Evolutionary conservation across 1,140 invertebrate species (phyloP), one percentile per base, ranked within the genome.

Genomic region (Heliconius nattereri): DNA sequence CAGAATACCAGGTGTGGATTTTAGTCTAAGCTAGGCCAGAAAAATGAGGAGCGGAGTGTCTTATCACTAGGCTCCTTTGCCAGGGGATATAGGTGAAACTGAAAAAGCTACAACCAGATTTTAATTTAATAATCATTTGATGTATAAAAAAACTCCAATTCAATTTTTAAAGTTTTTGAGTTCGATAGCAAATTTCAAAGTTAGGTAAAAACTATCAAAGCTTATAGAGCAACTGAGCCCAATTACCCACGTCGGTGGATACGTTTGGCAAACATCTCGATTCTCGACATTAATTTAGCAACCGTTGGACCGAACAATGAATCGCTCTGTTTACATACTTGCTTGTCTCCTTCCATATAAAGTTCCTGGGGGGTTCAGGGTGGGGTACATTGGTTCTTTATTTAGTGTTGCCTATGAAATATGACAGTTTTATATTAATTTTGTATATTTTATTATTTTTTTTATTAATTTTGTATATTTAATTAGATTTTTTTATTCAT

Each of bases 201-300:
- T 73, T 71, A 73, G 66, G 73, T 78, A 49, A 75, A 52, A 81
- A 81, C 72, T 81, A 72, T 71, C 74, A 75, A 81, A 70, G 76
- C 75, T 78, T 81, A 78, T 78, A 35, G 75, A 60, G 52, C 72
- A 66, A 26, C 13, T 73, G 73, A 84, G 76, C 57, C 72, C 78
- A 81, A 87, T 85, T 84, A 87, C 74, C 78, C 75, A 73, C 81
- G 76, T 81, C 78, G 60, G 7, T 73, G 73, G 80, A 78, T 81
- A 76, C 81, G 80, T 79, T 84, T 82, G 80, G 79, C 82, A 84
- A 85, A 85, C 78, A 86, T 81, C 82, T 83, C 78, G 70, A 78
- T 73, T 80, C 81, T 83, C 78, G 70, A 78, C 75, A 85, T 80
- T 89, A 87, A 85, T 89, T 86, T 84, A 83, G 76, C 74, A 74